Evolutionary conservation across 2,888 invertebrate genomes (phyloP), one percentile per base, ranked within the genome.

Genomic region (Agrilus cyanescens): DNA sequence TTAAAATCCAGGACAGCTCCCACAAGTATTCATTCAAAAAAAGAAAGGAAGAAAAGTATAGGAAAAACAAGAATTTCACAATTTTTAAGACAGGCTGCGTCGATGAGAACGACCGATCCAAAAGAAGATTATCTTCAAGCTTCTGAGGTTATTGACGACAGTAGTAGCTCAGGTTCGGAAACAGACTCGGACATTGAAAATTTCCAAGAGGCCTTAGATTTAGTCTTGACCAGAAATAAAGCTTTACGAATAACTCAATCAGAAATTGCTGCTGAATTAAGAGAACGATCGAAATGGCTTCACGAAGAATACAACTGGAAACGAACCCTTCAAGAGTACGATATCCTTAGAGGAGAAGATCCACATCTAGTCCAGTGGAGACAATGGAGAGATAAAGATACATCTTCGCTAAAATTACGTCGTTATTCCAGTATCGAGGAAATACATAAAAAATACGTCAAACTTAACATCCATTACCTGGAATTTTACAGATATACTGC

Each of bases 301-400:
- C 54, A 53, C 18, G 55, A 54, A 33, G 58, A 58, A 41, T 49
- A 53, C 4, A 53, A 57, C 36, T 58, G 58, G 58, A 49, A 52
- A 36, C 41, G 55, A 38, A 56, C 57, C 3, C 40, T 57, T n/a
- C 57, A 57, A 42, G 57, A 58, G 36, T 46, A 53, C 35, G 52
- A 55, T 1, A 57, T 58, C 18, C 46, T 58, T 6, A 41, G 51
- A 16, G 57, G 56, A 10, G 48, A 50, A 37, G 49, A 57, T 46
- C 57, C 57, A 2, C 37, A 46, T 3, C 25, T 37, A 5, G 50
- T 58, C 5, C 47, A 51, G 32, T 57, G 57, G 56, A 47, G 56
- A n/a, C 58, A 58, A 37, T 58, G 58, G 58, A 50, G 56, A 37
- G 51, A 53, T 29, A 49, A 48, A 29, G 37, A 46, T 14, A 57